These are phyloP conservation scores for Drosophila meridionalis DNA, from an alignment of 2,888 invertebrate species.

Conservation along the genomic window DNA sequence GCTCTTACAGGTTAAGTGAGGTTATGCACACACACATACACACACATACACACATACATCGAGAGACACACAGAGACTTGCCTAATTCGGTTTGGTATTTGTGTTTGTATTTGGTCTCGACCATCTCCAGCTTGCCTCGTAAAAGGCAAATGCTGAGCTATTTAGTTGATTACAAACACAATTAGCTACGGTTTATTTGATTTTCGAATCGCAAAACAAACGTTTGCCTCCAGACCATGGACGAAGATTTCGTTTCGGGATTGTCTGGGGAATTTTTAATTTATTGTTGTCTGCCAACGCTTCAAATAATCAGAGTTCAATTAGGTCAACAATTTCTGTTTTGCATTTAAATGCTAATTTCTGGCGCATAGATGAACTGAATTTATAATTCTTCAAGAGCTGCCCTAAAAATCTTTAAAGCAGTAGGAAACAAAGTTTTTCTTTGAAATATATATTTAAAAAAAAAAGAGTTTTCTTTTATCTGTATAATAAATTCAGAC, in stretches of 20 bases:
- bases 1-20: constrained; percentile 55
- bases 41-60: constrained; percentile 23
- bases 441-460: no score
- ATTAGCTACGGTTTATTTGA: constrained; percentile 77
- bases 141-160: constrained; percentile 68
- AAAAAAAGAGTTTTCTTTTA: no score
- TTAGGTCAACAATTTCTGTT: constrained; percentile 3
- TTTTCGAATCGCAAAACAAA: constrained; percentile 62
- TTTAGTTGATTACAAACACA: constrained; percentile 80
- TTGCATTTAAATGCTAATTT: constrained; percentile 1
- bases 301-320: constrained; percentile 12
- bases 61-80: neutral
- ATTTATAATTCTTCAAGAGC: neutral
- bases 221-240: constrained; percentile 36
- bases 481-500: no score
- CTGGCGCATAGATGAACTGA: neutral
- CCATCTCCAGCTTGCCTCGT: constrained; percentile 38
- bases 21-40: constrained; percentile 64
- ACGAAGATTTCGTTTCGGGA: constrained; percentile 17
- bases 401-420: neutral
- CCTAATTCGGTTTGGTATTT: constrained; percentile 17
- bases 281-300: constrained; percentile 23
- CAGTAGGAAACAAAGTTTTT: neutral
- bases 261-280: constrained; percentile 42
- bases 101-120: constrained; percentile 37